A percentile compares a stretch with the other conserved stretches of the same genome.
Evolutionary conservation across 1,140 invertebrate genomes (phyloP).

Genomic region (Oscheius sp.): DNA sequence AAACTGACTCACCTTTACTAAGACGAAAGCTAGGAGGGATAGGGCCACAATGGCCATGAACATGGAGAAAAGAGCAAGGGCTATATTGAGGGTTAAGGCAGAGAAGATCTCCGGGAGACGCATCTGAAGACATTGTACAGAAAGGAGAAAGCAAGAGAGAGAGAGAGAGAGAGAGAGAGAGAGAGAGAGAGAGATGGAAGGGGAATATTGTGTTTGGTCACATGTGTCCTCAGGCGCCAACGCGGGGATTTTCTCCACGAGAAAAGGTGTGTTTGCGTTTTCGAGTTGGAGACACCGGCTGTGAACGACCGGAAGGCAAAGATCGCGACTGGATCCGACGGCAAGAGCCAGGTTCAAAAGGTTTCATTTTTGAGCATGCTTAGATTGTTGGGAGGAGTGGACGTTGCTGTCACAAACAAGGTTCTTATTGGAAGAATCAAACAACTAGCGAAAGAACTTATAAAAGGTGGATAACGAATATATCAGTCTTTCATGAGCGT

Average conservation of each 20-base stretch:
- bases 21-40: neutral
- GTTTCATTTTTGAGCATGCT: too few relatives aligned
- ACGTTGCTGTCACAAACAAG: too few relatives aligned
- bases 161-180: neutral
- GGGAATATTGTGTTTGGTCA: neutral
- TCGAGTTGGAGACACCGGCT: neutral
- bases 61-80: neutral
- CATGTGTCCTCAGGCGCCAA: neutral
- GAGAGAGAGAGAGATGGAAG: neutral
- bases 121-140: neutral
- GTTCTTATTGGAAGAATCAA: too few relatives aligned
- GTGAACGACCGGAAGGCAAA: too few relatives aligned
- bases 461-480: too few relatives aligned
- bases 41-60: conserved; percentile 1
- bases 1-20: neutral
- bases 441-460: too few relatives aligned
- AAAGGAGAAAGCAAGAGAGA: neutral
- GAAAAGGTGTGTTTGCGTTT: neutral
- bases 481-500: too few relatives aligned
- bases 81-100: conserved; percentile 1
- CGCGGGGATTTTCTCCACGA: neutral
- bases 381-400: too few relatives aligned
- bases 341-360: too few relatives aligned
- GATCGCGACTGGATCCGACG: too few relatives aligned
- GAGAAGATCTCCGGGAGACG: neutral